Percentiles rank a stretch among this genome's conserved stretches.
These are phyloP conservation scores for Phytoseiulus persimilis DNA, from an alignment of 2,888 invertebrate genomes.

Conservation along the genomic window DNA sequence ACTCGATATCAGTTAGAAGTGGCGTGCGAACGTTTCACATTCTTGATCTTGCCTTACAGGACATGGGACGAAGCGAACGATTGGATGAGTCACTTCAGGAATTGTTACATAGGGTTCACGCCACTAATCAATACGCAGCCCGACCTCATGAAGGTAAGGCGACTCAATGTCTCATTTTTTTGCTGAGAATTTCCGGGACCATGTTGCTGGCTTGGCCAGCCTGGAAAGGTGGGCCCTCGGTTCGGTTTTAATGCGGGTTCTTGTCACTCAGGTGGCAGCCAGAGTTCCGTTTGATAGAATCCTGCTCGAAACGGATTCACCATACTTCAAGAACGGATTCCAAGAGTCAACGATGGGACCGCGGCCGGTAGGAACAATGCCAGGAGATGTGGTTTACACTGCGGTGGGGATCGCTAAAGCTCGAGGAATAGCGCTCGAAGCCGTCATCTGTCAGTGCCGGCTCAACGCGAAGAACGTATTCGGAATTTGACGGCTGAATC, in stretches of 20 bases:
- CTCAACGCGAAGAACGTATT: slow-evolving; percentile 1
- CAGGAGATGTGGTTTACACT: slow-evolving; percentile 23
- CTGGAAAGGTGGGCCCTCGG: no score
- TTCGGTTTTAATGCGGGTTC: background rate
- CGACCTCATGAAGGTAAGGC: slow-evolving; percentile 29
- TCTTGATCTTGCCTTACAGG: background rate
- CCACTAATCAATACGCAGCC: slow-evolving; percentile 27
- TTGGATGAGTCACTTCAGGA: background rate
- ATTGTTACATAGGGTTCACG: slow-evolving; percentile 23
- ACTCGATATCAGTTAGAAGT: no score
- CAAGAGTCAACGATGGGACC: background rate
- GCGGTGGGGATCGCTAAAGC: slow-evolving; percentile 20
- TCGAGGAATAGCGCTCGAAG: background rate
- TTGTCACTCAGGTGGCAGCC: background rate
- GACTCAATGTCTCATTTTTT: no score
- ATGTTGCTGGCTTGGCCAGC: no score
- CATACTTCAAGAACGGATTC: slow-evolving; percentile 17
- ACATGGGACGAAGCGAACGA: slow-evolving; percentile 22
- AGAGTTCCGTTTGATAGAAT: slow-evolving; percentile 17
- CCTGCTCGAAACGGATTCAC: slow-evolving; percentile 13
- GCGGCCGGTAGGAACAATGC: background rate
- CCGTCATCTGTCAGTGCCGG: slow-evolving; percentile 14
- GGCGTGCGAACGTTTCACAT: slow-evolving; percentile 11
- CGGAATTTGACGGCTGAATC: background rate
- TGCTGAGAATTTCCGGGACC: no score